These are phyloP conservation scores for Papilio machaon DNA, from an alignment of 1,140 invertebrate species.

Conservation along the genomic window DNA sequence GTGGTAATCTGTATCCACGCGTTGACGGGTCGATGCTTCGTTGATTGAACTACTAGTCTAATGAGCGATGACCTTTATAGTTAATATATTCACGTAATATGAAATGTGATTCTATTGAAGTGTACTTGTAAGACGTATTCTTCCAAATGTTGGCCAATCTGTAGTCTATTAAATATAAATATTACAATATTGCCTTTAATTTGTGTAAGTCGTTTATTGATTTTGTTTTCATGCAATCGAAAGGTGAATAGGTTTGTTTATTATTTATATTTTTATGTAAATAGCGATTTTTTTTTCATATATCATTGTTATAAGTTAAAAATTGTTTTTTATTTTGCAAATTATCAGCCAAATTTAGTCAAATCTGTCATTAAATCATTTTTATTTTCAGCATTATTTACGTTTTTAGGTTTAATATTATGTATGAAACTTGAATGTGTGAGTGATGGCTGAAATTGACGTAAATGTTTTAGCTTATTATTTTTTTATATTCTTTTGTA, in stretches of 20 bases:
- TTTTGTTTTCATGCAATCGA: constrained; percentile 46
- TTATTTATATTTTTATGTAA: constrained; percentile 30
- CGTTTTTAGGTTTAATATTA: no score
- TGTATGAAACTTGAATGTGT: no score
- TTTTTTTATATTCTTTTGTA: no score
- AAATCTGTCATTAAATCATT: no score
- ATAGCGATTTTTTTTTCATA: no score
- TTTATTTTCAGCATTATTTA: no score
- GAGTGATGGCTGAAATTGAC: no score
- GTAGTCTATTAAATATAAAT: constrained; percentile 76
- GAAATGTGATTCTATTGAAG: constrained; percentile 27
- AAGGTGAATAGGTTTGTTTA: constrained; percentile 34
- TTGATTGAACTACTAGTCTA: not conserved
- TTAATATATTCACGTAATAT: not conserved
- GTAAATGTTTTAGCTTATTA: no score
- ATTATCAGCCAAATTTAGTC: no score
- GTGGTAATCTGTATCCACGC: not conserved
- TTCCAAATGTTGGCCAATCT: constrained; percentile 76
- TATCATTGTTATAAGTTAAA: no score
- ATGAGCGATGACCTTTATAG: constrained; percentile 10
- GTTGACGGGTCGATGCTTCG: not conserved
- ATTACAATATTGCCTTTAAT: constrained; percentile 48
- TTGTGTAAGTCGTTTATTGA: not conserved
- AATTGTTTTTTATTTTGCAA: no score
- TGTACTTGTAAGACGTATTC: constrained; percentile 57